Evolutionary conservation across 2,113 vertebrate genomes (phyloP).

Genomic region (Aegithalos caudatus): DNA sequence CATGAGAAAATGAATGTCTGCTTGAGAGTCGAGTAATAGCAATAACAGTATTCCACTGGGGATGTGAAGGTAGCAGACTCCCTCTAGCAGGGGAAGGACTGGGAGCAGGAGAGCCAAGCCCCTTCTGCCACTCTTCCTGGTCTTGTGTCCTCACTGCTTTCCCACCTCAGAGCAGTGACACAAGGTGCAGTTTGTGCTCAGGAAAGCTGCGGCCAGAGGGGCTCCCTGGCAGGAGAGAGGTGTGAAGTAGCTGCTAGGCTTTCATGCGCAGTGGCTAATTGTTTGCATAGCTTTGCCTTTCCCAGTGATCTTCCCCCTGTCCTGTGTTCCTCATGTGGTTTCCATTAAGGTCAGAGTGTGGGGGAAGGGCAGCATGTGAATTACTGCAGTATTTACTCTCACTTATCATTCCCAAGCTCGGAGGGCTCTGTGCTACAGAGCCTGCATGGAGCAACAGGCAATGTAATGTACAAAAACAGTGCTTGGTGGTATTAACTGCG

Average conservation of each 20-base stretch:
- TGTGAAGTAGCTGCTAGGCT: not conserved
- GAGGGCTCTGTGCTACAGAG: not conserved
- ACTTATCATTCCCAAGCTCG: not conserved
- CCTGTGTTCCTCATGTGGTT: conserved; percentile 16
- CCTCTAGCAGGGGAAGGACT: not conserved
- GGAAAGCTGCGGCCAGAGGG: not conserved
- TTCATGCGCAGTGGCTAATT: not conserved
- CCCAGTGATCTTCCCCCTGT: not conserved
- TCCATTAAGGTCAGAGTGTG: not conserved
- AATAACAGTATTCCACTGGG: not conserved
- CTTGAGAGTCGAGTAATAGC: not conserved
- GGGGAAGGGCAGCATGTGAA: not conserved
- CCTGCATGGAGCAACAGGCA: not conserved
- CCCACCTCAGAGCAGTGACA: not conserved
- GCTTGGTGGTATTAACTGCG: not conserved
- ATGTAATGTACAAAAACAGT: not conserved
- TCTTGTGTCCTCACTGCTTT: not conserved
- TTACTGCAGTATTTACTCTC: not conserved
- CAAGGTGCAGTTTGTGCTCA: not conserved
- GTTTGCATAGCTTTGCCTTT: not conserved
- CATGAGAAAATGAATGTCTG: not conserved
- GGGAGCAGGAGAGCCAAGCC: not conserved
- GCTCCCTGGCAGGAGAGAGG: not conserved
- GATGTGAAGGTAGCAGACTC: not conserved
- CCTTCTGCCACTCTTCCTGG: not conserved